Percentiles rank a stretch among this genome's conserved stretches.
phyloP scores from a whole-genome alignment of 2,797 vertebrate species.

The Mormyrus hasselquistii region DNA sequence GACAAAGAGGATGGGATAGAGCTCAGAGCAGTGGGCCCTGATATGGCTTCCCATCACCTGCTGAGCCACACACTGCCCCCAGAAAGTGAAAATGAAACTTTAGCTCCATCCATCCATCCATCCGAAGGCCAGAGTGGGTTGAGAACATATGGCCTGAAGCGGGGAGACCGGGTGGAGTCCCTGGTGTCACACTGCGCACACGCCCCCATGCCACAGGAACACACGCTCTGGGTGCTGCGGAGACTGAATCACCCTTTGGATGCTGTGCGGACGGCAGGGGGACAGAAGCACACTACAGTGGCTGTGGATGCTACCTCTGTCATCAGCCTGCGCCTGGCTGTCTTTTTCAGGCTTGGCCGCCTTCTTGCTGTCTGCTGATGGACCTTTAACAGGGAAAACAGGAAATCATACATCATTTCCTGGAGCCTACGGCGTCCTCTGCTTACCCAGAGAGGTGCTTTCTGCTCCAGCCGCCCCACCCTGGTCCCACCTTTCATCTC shows the following conservation, averaged over 20 bases:
- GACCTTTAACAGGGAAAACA: neutral
- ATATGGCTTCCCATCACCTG: neutral
- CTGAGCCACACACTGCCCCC: neutral
- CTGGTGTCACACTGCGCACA: neutral
- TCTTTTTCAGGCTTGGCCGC: neutral
- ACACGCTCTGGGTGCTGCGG: neutral
- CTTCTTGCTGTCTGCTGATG: neutral
- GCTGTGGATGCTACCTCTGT: neutral
- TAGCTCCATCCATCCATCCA: neutral
- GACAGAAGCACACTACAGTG: neutral
- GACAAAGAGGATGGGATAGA: neutral
- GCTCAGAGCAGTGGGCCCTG: neutral
- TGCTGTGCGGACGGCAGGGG: neutral
- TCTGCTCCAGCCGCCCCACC: neutral
- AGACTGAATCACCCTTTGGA: neutral
- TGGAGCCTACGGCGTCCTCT: too few relatives aligned
- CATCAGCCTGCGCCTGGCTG: neutral
- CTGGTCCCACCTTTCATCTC: conserved; percentile 55
- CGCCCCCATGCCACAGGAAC: neutral
- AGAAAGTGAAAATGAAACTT: neutral
- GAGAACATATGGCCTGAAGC: neutral
- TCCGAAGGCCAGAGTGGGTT: neutral
- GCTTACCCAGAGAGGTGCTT: neutral
- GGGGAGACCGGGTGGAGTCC: neutral
- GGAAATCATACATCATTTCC: neutral